Percentiles rank a stretch among this genome's conserved stretches.
Conservation (phyloP, 1,140 invertebrate species). For the Rhyzopertha dominica region DNA sequence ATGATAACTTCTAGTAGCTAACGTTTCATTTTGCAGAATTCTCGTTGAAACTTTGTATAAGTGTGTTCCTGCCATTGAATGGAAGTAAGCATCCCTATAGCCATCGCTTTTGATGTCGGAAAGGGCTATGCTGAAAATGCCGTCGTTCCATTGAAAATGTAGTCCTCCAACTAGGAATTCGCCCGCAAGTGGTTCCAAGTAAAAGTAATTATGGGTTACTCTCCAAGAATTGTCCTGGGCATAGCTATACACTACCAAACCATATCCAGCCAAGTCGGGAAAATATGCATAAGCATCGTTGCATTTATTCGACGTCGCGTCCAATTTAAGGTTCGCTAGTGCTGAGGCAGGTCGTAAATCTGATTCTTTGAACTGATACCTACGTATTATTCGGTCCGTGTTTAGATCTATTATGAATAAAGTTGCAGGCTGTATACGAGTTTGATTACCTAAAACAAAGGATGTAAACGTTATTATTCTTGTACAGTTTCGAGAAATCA, state of each 20-base stretch:
- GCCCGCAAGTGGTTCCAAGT: slow-evolving; percentile 63
- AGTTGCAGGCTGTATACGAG: slow-evolving; percentile 53
- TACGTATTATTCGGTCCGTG: slow-evolving; percentile 48
- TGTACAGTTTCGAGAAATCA: no score
- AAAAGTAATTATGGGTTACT: slow-evolving; percentile 66
- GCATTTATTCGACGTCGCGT: slow-evolving; percentile 56
- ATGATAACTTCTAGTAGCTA: slow-evolving; percentile 56
- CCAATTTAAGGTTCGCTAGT: slow-evolving; percentile 61
- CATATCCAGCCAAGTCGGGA: slow-evolving; percentile 62
- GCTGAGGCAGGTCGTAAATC: slow-evolving; percentile 43
- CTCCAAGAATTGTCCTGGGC: slow-evolving; percentile 61
- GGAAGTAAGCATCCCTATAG: slow-evolving; percentile 60
- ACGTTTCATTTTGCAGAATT: slow-evolving; percentile 56
- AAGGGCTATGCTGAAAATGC: slow-evolving; percentile 63
- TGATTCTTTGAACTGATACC: slow-evolving; percentile 45
- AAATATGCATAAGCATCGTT: slow-evolving; percentile 65
- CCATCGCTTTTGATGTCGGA: slow-evolving; percentile 51
- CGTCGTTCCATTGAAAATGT: slow-evolving; percentile 67
- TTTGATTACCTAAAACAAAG: slow-evolving; percentile 49
- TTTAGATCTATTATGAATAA: slow-evolving; percentile 64
- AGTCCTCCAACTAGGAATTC: slow-evolving; percentile 61
- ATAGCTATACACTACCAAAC: slow-evolving; percentile 63
- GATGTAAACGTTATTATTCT: no score
- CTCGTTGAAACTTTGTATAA: slow-evolving; percentile 63
- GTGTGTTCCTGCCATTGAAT: slow-evolving; percentile 59